phyloP scores from a whole-genome alignment of 2,888 invertebrate species.

The Chloromyia formosa region DNA sequence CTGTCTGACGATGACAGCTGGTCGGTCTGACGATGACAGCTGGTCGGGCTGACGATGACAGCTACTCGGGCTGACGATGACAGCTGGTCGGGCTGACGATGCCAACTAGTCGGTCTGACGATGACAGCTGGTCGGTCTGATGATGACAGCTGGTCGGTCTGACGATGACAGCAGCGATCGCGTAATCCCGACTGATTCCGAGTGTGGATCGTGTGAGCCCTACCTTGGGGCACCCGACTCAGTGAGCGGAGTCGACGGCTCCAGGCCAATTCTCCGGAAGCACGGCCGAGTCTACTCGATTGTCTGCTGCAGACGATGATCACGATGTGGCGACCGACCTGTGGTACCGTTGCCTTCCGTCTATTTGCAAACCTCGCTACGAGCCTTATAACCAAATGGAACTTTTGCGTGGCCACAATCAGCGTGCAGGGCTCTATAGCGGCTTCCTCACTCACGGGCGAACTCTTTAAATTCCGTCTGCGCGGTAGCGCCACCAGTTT shows the following conservation, averaged over 20 bases:
- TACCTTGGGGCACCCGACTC: slow-evolving; percentile 8
- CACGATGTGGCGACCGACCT: not conserved
- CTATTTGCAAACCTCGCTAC: not conserved
- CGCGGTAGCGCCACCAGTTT: slow-evolving; percentile 27
- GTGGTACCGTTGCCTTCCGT: slow-evolving; percentile 19
- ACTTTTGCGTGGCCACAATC: no score
- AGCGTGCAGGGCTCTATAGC: no score
- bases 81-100: no score
- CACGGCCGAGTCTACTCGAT: not conserved
- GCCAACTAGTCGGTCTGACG: no score
- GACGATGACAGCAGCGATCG: not conserved
- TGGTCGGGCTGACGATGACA: no score
- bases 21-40: no score
- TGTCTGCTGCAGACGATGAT: not conserved
- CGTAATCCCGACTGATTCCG: not conserved
- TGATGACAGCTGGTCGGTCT: not conserved
- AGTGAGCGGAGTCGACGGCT: not conserved
- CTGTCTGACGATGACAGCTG: no score
- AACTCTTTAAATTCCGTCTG: not conserved
- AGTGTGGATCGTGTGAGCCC: not conserved
- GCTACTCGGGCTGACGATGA: no score
- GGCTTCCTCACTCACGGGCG: not conserved
- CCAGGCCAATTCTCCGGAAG: not conserved
- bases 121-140: no score
- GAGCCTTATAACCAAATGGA: not conserved